Evolutionary conservation across 2,888 invertebrate species (phyloP), one percentile per base, ranked within the genome.

Genomic region (Trichogramma dendrolimi): DNA sequence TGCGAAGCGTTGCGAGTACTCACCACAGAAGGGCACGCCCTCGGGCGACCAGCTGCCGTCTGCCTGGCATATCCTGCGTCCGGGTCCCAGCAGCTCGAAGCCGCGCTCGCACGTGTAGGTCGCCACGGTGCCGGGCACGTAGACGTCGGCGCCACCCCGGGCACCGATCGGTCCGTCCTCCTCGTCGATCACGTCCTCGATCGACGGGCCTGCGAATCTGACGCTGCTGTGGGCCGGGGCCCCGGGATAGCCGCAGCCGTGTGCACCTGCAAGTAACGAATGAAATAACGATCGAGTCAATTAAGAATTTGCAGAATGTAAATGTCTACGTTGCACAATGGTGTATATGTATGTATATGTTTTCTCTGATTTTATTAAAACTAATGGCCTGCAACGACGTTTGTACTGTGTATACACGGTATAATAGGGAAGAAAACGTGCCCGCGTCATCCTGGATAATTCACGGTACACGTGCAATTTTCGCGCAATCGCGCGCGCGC

Each of bases 21-120:
- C 79, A 95, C 95, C 95, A 80, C 95, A 95, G 80, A 95, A 95
- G 5, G 95, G 95, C 71, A 95, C 91, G 61, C 94, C 95, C 75
- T 92, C 92, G 0, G 94, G 95, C 6, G 85, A 80, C 95, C 95
- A 95, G 49, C 84, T 84, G 8, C 90, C 90, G 69, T 87, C 85
- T 0, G 79, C 68, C 54, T 87, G 86, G 73, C 95, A 95, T 14
- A 87, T 84, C 66, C 94, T 82, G 65, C 92, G 80, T 1, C 91
- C 84, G 0, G 94, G 94, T 0, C 95, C 95, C n/a, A 95, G 83
- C 1, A 95, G 84, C 77, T 95, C 94, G 76, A 94, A 95, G 10
- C 94, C 94, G 48, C 90, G 82, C 75, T 95, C 95, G 73, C 95
- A 95, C 49, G 86, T 83, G 78, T 95, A 95, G 0, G 89, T 88